Base-by-base conservation (phyloP, 2,113 vertebrate genomes). In the Pelmatolapia mariae region DNA sequence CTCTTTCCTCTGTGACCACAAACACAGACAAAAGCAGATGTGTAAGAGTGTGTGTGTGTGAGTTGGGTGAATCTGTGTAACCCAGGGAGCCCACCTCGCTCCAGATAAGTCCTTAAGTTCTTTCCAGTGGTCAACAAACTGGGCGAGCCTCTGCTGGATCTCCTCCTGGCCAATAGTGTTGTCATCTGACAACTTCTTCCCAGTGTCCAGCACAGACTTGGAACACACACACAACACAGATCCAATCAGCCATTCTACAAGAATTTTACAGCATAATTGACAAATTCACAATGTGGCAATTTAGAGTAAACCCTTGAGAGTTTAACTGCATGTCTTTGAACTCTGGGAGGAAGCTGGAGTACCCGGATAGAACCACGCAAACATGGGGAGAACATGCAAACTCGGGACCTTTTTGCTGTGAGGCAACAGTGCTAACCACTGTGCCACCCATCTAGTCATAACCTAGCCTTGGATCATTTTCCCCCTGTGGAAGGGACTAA, bases 141-240 rank as follows among this genome's bases (percentile, higher is more conserved):
- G 98, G 10, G 97, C 96, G 87, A 99, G 96, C 24, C 98, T 97
- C 96, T 99, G 98, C 96, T 99, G 98, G 86, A 99, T 99, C 96
- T 99, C 99, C 81, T 99, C 98, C 93, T 99, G 98, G 8, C 99
- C 98, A 1, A 99, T 98, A 31, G 98, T 99, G 95, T 99, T 99
- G 89, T 99, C 99, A 57, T 99, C 99, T 0, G 98, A 98, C 90
- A 99, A 97, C 93, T 98, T 99, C 96, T 96, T 99, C 11, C 99
- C 99, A 0, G 97, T 99, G 87, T 99, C 99, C 84, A 99, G 95
- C 90, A 99, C 98, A 12, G 98, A 98, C 99, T 99, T 93, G 3
- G 43, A 31, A 33, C n/a, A 87, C 15, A 87, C 31, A 56, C 6
- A 56, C n/a, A 61, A 33, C 43, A 78, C 18, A 31, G 13, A 15